These are phyloP conservation scores for Lumbricus terrestris DNA, from an alignment of 2,888 invertebrate species.

Conservation along the genomic window DNA sequence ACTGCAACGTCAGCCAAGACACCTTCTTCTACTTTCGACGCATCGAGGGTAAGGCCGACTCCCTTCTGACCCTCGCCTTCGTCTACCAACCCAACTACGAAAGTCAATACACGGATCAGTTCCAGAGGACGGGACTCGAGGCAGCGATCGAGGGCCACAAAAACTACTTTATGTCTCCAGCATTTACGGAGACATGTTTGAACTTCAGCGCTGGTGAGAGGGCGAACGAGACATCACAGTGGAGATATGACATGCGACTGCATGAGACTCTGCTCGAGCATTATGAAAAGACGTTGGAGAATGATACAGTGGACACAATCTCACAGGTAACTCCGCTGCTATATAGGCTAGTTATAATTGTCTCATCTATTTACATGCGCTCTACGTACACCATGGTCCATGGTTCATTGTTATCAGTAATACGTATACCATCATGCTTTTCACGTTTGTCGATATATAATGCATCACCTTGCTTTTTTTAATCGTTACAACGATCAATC, in stretches of 20 bases:
- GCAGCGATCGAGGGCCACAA: not conserved
- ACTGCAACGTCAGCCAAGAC: not conserved
- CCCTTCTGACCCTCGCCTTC: not conserved
- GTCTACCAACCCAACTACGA: not conserved
- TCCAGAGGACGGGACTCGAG: not conserved
- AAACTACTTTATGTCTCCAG: not conserved
- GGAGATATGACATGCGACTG: not conserved
- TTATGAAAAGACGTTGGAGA: not conserved
- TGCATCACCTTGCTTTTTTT: too few species aligned
- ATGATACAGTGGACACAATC: not conserved
- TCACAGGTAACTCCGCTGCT: conserved; percentile 4
- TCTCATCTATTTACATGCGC: not conserved
- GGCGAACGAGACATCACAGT: not conserved
- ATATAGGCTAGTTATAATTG: too few species aligned
- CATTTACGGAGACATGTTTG: not conserved
- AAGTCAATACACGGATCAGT: not conserved
- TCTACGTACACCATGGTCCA: too few species aligned
- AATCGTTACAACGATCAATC: too few species aligned
- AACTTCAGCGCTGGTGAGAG: not conserved
- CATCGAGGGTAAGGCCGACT: not conserved
- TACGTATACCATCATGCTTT: too few species aligned
- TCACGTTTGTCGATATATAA: too few species aligned
- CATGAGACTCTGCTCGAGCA: not conserved
- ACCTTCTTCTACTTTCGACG: not conserved
- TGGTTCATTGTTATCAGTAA: too few species aligned